phyloP scores from a whole-genome alignment of 2,113 vertebrate species.

The Ursus arctos region DNA sequence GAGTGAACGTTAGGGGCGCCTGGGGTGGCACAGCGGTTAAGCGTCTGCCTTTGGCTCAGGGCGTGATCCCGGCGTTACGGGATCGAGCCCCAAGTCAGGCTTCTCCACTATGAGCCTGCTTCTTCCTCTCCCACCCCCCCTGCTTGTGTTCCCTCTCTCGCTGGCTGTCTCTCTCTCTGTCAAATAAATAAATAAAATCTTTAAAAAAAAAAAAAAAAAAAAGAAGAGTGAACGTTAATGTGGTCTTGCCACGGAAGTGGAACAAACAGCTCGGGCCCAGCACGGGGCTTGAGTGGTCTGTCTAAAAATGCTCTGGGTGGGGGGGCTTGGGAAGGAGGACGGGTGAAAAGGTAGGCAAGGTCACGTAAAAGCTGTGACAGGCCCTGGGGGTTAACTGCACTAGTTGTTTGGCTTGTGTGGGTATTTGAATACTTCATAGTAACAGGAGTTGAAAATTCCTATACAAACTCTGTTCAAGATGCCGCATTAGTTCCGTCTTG shows the following conservation, averaged over 20 bases:
- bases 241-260: background rate
- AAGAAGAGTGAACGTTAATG: background rate
- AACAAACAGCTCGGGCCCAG: background rate
- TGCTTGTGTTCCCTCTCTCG: no score
- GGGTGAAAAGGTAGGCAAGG: background rate
- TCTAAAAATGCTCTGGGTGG: background rate
- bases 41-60: no score
- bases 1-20: background rate
- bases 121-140: no score
- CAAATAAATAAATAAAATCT: no score
- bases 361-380: background rate
- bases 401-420: slow-evolving; percentile 25
- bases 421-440: background rate
- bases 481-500: background rate
- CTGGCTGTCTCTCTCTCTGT: no score
- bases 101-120: no score
- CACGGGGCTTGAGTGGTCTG: background rate
- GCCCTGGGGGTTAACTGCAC: background rate
- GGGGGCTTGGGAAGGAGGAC: background rate
- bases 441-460: background rate
- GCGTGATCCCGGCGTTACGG: no score
- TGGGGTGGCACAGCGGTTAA: no score
- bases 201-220: no score
- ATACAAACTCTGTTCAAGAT: background rate
- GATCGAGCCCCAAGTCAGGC: no score